Evolutionary conservation across 2,797 vertebrate genomes (phyloP).

Genomic region (Chanos chanos): DNA sequence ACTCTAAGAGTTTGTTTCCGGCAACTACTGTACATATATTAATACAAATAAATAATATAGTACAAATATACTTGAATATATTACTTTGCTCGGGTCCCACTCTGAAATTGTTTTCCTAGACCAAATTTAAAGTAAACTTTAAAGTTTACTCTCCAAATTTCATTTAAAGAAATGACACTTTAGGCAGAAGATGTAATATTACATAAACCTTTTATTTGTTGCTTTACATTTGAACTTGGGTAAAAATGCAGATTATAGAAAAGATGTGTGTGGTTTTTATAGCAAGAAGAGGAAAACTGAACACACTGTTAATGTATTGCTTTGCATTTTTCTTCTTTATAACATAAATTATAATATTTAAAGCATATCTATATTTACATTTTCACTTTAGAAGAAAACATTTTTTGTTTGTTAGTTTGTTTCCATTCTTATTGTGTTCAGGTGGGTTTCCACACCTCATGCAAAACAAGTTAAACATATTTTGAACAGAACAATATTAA

Average conservation of each 20-base stretch:
- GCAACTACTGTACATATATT: too few relatives aligned
- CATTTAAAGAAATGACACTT: neutral
- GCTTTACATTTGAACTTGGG: slow-evolving; percentile 34
- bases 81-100: too few relatives aligned
- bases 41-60: too few relatives aligned
- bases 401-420: slow-evolving; percentile 43
- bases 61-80: too few relatives aligned
- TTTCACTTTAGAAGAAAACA: slow-evolving; percentile 14
- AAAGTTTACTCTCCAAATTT: too few relatives aligned
- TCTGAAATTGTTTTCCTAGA: too few relatives aligned
- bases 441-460: slow-evolving; percentile 71
- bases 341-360: slow-evolving; percentile 90
- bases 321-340: slow-evolving; percentile 69
- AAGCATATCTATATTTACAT: slow-evolving; percentile 85
- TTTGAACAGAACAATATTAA: neutral
- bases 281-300: slow-evolving; percentile 35
- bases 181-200: slow-evolving; percentile 22
- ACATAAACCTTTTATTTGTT: slow-evolving; percentile 50
- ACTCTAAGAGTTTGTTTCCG: too few relatives aligned
- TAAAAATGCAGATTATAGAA: slow-evolving; percentile 54
- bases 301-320: slow-evolving; percentile 46
- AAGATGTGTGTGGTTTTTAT: slow-evolving; percentile 45
- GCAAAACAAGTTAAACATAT: slow-evolving; percentile 70
- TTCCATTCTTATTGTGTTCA: slow-evolving; percentile 64
- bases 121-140: too few relatives aligned